phyloP scores from a whole-genome alignment of 2,797 vertebrate genomes.

The Cossypha heuglini region DNA sequence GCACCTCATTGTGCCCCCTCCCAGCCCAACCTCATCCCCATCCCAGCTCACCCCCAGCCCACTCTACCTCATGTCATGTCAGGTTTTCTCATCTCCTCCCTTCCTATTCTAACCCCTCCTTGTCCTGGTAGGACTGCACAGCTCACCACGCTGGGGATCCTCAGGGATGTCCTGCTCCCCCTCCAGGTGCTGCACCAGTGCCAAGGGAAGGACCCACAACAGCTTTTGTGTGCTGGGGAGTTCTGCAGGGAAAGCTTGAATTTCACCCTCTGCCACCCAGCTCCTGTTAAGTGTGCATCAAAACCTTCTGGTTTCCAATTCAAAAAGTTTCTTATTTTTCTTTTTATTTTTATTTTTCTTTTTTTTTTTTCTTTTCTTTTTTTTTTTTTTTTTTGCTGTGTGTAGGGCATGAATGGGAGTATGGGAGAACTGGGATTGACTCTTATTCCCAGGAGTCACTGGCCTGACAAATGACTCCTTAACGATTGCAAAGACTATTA shows the following conservation, averaged over 20 bases:
- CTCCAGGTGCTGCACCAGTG: neutral
- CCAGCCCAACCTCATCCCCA: neutral
- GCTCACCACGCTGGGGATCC: neutral
- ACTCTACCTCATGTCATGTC: neutral
- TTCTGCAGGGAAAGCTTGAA: neutral
- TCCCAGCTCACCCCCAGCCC: neutral
- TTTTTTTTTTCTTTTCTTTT: neutral
- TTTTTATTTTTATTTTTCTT: neutral
- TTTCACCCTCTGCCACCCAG: fast-evolving
- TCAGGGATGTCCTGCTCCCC: neutral
- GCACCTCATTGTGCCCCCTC: neutral
- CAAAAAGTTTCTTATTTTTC: neutral
- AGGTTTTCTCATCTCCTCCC: neutral
- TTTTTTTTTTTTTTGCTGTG: neutral
- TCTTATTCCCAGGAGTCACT: neutral
- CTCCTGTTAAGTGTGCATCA: neutral
- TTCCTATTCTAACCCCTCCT: neutral
- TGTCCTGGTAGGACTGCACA: neutral
- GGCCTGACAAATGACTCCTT: neutral
- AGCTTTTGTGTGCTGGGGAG: neutral
- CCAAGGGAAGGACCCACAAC: neutral
- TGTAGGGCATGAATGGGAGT: neutral
- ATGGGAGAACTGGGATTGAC: neutral
- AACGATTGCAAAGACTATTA: neutral
- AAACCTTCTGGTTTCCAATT: neutral